Conservation (phyloP, 2,113 vertebrate species). For the Neopipo cinnamomea region DNA sequence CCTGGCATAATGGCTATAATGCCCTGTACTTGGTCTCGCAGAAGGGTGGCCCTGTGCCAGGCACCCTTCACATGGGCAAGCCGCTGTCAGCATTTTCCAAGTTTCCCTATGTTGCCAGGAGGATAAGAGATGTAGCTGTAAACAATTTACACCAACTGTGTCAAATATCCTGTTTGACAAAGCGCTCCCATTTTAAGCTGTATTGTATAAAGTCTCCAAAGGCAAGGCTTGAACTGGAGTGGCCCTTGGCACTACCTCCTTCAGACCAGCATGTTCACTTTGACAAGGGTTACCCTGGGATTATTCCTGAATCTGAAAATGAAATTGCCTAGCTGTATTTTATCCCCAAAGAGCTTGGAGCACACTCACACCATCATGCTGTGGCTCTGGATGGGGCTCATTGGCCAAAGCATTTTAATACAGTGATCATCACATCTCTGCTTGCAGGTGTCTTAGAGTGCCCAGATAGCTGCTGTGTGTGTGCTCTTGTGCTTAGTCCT, state of each 20-base stretch:
- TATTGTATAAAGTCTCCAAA: not conserved
- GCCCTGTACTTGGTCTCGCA: fast-evolving
- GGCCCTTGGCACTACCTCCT: not conserved
- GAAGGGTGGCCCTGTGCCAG: not conserved
- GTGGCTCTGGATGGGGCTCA: not conserved
- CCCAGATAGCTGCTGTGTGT: not conserved
- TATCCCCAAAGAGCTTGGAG: not conserved
- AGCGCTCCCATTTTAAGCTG: not conserved
- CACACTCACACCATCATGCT: not conserved
- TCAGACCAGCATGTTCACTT: not conserved
- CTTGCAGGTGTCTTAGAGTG: not conserved
- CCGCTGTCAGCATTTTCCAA: fast-evolving
- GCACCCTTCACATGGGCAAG: not conserved
- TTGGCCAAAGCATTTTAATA: not conserved
- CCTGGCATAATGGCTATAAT: not conserved
- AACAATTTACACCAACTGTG: not conserved
- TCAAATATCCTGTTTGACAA: not conserved
- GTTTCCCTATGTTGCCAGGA: not conserved
- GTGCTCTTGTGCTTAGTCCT: not conserved
- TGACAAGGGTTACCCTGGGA: not conserved
- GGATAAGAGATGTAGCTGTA: not conserved
- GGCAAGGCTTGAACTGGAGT: not conserved
- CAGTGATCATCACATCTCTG: fast-evolving
- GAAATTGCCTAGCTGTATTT: not conserved
- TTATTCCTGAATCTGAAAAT: not conserved